Conservation (phyloP, 64 coral and sea anemone species). For the Montipora foliosa region DNA sequence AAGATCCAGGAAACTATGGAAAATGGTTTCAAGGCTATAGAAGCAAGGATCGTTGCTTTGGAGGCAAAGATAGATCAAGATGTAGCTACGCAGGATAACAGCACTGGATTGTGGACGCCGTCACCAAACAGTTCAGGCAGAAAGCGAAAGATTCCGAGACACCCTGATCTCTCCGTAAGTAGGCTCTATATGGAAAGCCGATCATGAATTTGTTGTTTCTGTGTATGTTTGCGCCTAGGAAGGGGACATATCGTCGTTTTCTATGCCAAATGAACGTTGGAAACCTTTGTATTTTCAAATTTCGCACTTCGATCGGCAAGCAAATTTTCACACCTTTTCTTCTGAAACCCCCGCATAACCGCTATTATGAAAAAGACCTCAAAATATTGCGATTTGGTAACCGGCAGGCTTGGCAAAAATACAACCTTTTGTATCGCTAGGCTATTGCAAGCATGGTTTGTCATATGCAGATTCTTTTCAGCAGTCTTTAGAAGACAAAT, state of each 20-base stretch:
- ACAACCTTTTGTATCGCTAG: no score
- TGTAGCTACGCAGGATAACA: background rate
- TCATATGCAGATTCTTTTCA: no score
- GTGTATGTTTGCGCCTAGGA: background rate
- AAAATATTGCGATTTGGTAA: no score
- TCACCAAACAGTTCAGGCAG: background rate
- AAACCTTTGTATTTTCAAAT: background rate
- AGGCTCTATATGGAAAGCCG: background rate
- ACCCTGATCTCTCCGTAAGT: background rate
- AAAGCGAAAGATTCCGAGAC: background rate
- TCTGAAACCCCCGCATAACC: no score
- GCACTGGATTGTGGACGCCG: background rate
- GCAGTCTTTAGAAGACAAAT: no score
- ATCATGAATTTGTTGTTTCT: background rate
- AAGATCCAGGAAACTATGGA: background rate
- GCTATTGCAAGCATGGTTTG: no score
- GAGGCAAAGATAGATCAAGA: background rate
- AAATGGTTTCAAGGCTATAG: background rate
- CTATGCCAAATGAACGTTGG: background rate
- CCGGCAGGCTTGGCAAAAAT: no score
- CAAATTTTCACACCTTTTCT: constrained; percentile 4
- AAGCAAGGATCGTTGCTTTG: background rate
- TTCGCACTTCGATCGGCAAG: background rate
- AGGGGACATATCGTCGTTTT: background rate
- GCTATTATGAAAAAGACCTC: no score